Conservation (phyloP, 2,113 vertebrate species). For the Lamprologus lemairii region DNA sequence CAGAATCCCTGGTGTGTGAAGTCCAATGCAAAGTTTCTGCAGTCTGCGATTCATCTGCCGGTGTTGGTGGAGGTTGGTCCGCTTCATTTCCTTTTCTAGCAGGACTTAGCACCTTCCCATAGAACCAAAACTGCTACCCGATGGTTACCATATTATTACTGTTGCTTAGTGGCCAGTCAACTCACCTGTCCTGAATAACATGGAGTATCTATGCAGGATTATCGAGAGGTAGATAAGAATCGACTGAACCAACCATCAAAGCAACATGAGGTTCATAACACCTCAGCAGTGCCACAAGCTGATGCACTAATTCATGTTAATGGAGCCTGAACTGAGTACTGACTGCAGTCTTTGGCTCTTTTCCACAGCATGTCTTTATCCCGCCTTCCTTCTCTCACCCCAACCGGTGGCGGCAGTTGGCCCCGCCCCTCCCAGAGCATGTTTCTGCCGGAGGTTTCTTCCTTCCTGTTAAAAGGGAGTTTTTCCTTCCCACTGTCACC, state of each 20-base stretch:
- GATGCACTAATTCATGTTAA: background rate
- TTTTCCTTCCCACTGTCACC: background rate
- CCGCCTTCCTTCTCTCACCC: rapidly evolving
- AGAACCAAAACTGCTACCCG: rapidly evolving
- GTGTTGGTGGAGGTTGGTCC: rapidly evolving
- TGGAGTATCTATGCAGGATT: background rate
- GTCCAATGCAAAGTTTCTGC: background rate
- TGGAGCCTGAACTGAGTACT: background rate
- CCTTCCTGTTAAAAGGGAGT: background rate
- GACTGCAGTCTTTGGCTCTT: background rate
- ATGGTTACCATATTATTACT: background rate
- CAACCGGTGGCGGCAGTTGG: rapidly evolving
- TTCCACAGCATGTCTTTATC: background rate
- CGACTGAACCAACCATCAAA: background rate
- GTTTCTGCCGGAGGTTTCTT: rapidly evolving
- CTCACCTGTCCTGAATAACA: background rate
- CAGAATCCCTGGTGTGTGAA: rapidly evolving
- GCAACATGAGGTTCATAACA: rapidly evolving
- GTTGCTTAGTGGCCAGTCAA: background rate
- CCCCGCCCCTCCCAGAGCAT: rapidly evolving
- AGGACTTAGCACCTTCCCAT: background rate
- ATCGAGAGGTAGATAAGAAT: background rate
- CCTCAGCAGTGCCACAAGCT: rapidly evolving
- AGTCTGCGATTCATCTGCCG: background rate
- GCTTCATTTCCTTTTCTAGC: background rate